Base-by-base conservation (phyloP, 1,140 invertebrate species). In the Euwallacea fornicatus region DNA sequence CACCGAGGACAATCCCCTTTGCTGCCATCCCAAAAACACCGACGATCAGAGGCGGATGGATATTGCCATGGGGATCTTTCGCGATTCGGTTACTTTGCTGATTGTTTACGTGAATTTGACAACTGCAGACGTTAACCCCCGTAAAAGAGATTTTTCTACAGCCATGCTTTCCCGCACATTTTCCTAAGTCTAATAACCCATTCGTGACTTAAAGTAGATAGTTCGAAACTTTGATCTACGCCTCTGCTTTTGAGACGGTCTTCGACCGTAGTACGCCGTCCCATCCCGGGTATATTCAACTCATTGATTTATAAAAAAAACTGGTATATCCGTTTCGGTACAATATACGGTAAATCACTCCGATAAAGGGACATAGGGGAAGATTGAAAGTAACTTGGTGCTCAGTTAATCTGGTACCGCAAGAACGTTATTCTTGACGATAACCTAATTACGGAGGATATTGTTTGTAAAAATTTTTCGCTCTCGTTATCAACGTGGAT, bases 1-100 rank as follows among this genome's bases (percentile, higher is more conserved):
- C 21, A 13, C 66, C 16, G 66, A 67, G 66, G 66, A 67, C 66
- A 67, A 67, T 67, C 66, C 66, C 66, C 66, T 67, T 67, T 47
- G 47, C 42, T 43, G 13, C 15, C 44, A 67, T 46, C 55, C 66
- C 66, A 33, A 67, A 67, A 67, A 67, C 66, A 59, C 55, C 10
- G 11, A 9, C 43, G 55, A 50, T 15, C 66, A 67, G 58, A 46
- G 66, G 66, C 66, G 66, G 54, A 33, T 33, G 21, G 21, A 33
- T 33, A 4, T 33, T 33, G 21, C 21, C 21, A 33, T 33, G 21
- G 21, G 21, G 4, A 33, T 33, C 21, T 1, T 33, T 33, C 4
- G 4, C 4, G 4, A 33, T 33, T 33, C 4, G 1, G 4, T 33
- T 33, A 4, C 1, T 33, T 33, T 4, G 21, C 21, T 2, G 21